phyloP scores from a whole-genome alignment of 2,888 invertebrate species.

The Lochmaea capreae region DNA sequence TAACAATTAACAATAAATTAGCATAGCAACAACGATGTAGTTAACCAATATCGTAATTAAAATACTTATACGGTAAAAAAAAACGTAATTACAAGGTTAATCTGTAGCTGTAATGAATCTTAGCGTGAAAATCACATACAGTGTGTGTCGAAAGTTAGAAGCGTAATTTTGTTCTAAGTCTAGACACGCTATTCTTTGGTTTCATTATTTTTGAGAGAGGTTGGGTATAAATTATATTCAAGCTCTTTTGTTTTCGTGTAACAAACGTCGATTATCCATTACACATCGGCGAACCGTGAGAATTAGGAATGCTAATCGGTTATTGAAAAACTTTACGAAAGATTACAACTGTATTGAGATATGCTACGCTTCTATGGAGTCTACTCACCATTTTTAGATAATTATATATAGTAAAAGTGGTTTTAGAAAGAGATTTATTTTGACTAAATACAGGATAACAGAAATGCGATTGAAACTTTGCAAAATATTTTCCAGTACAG shows the following conservation, averaged over 20 bases:
- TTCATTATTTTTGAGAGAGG: neutral
- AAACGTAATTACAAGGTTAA: neutral
- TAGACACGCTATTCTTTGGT: neutral
- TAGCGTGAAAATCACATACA: neutral
- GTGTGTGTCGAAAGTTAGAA: too few species aligned
- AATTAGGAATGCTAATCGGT: neutral
- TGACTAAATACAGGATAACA: too few species aligned
- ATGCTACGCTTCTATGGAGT: neutral
- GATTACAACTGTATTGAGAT: neutral
- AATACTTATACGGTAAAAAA: neutral
- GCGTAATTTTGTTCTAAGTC: too few species aligned
- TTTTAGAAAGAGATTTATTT: neutral
- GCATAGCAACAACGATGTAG: neutral
- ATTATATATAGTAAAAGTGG: neutral
- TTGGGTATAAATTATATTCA: slow-evolving; percentile 1
- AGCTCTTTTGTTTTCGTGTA: slow-evolving; percentile 1
- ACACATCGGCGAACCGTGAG: neutral
- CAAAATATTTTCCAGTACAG: too few species aligned
- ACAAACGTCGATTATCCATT: slow-evolving; percentile 4
- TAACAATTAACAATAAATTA: neutral
- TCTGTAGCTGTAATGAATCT: neutral
- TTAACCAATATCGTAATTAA: neutral
- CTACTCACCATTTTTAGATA: neutral
- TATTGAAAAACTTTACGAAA: neutral
- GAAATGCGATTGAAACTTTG: too few species aligned